Base-by-base conservation (phyloP, 2,797 vertebrate genomes). In the Neopelma chrysocephalum region DNA sequence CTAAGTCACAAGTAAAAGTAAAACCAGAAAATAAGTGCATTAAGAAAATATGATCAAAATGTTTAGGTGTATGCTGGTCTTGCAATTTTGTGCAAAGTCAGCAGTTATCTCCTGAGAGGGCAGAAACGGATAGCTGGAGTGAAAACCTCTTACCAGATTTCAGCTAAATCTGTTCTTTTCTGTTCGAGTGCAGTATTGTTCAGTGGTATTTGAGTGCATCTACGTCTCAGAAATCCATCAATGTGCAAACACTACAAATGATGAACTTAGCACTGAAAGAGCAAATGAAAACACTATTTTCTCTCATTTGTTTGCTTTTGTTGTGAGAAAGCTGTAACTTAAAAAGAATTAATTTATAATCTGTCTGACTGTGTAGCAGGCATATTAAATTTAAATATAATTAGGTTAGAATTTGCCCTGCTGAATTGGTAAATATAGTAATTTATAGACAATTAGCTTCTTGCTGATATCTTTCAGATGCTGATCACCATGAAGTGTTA, bases 261-360 rank as follows among this genome's bases (percentile, higher is more conserved):
- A 73, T 38, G 23, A 69, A 38, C 12, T 60, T 66, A 40, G 11
- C 53, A 57, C 40, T 82, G 80, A 75, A 93, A 82, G 48, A 57
- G 29, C 31, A 69, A 82, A 92, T 77, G 32, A 84, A 82, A 94
- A 66, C 18, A 22, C 88, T 54, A 23, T 83, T 88, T 84, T 78
- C 22, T 61, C 34, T 86, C 53, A 50, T 93, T 87, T 91, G 36
- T 94, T 92, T 95, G 51, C 29, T 87, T 89, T 81, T 79, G 43
- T 79, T 86, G 34, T 38, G 53, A 92, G 82, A 95, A 93, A 84
- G 32, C 65, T 79, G 43, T 85, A 94, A 92, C 77, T 56, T 91
- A 70, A 57, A 88, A 84, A 38, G 2, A 68, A 87, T 42, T 86
- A 60, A 86, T 89, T 93, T 89, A 78, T 51, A 32, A 53, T 90